Evolutionary conservation across 2,888 invertebrate genomes (phyloP).

Genomic region (Chrysolina americana): DNA sequence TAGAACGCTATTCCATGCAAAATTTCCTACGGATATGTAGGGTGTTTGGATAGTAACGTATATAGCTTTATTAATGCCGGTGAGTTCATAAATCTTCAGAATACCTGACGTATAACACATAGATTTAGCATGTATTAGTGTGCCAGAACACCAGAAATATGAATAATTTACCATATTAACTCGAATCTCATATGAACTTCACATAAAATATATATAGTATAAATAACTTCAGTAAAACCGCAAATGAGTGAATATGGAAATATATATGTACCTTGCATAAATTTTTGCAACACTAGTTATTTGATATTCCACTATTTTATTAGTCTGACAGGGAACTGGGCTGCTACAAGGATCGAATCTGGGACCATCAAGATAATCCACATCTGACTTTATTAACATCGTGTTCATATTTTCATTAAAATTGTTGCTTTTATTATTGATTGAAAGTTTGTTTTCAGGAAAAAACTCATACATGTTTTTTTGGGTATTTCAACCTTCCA

Average conservation of each 20-base stretch:
- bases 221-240: neutral
- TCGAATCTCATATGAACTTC: neutral
- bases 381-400: too few relatives aligned
- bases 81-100: constrained; percentile 15
- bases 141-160: constrained; percentile 1
- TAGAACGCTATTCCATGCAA: neutral
- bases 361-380: too few relatives aligned
- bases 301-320: neutral
- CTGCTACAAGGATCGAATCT: too few relatives aligned
- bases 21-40: neutral
- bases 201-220: neutral
- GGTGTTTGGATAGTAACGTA: constrained; percentile 1
- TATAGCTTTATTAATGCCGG: constrained; percentile 5
- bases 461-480: too few relatives aligned
- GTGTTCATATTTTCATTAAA: too few relatives aligned
- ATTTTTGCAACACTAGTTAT: neutral
- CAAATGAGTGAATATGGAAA: neutral
- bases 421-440: too few relatives aligned
- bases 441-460: too few relatives aligned
- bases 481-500: too few relatives aligned
- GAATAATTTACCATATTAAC: constrained; percentile 8
- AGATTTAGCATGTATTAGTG: constrained; percentile 8
- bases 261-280: neutral
- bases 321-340: too few relatives aligned
- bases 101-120: constrained; percentile 11